Percentiles rank a stretch among this genome's conserved stretches.
These are phyloP conservation scores for Azorinus chamasolen DNA, from an alignment of 2,888 invertebrate genomes.

Conservation along the genomic window DNA sequence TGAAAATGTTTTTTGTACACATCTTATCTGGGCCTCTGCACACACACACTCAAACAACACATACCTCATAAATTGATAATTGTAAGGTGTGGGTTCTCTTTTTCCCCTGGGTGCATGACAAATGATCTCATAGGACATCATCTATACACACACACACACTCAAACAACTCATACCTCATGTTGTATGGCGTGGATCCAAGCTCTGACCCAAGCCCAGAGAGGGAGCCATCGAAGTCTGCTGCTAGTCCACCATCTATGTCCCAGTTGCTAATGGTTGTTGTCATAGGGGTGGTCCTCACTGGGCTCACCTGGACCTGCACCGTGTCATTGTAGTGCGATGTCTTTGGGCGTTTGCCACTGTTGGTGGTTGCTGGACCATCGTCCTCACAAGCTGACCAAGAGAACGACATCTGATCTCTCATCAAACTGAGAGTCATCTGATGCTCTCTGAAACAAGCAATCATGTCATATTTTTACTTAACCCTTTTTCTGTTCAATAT, in stretches of 20 bases:
- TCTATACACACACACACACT: no score
- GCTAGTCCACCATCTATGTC: constrained; percentile 90
- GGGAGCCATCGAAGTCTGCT: constrained; percentile 91
- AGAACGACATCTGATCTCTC: constrained; percentile 62
- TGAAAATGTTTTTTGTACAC: no score
- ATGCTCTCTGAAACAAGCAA: no score
- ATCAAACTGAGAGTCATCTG: no score
- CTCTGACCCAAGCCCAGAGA: constrained; percentile 91
- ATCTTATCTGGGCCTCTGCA: no score
- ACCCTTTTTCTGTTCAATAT: no score
- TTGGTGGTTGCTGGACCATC: constrained; percentile 44
- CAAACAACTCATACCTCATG: constrained; percentile 89
- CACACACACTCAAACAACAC: no score
- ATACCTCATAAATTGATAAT: no score
- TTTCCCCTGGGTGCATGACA: no score
- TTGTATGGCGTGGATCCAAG: constrained; percentile 89
- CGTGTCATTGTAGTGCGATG: constrained; percentile 67
- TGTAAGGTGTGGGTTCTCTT: no score
- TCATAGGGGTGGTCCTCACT: constrained; percentile 23
- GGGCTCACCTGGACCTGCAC: constrained; percentile 15
- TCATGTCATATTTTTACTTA: no score
- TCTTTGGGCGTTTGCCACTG: constrained; percentile 78
- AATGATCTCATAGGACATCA: no score
- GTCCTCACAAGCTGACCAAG: constrained; percentile 61
- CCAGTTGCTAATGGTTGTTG: constrained; percentile 71